These are phyloP conservation scores for Alethe castanea DNA, from an alignment of 2,113 vertebrate species.

Conservation along the genomic window DNA sequence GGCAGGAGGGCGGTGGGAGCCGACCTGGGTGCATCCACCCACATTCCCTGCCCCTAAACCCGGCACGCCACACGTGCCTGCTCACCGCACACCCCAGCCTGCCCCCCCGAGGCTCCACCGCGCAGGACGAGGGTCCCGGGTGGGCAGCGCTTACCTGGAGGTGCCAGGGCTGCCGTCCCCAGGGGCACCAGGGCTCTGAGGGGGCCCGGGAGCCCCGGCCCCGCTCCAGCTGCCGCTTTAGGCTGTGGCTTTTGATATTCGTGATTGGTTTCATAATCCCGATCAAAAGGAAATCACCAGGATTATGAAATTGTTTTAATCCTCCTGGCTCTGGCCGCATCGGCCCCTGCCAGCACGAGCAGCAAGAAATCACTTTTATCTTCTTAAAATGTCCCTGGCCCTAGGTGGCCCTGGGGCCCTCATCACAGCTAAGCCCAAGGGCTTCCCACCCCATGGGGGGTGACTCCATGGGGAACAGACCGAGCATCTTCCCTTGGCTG, in stretches of 20 bases:
- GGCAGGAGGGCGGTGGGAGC: neutral
- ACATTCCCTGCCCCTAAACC: neutral
- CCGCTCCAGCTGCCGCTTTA: neutral
- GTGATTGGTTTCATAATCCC: conserved; percentile 76
- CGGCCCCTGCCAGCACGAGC: neutral
- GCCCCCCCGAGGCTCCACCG: neutral
- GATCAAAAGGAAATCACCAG: conserved; percentile 66
- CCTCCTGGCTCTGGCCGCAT: neutral
- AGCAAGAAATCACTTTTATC: conserved; percentile 7
- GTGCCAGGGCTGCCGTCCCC: neutral
- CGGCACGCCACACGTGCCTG: accelerated
- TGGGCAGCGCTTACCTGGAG: neutral
- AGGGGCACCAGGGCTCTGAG: neutral
- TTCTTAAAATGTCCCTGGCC: neutral
- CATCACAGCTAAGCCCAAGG: neutral
- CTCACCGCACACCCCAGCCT: accelerated
- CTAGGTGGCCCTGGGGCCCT: neutral
- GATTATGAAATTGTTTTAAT: conserved; percentile 74
- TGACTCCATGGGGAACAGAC: neutral
- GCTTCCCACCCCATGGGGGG: neutral
- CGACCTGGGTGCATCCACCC: accelerated
- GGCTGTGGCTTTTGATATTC: conserved; percentile 67
- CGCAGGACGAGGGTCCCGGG: accelerated
- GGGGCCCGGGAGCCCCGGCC: neutral
- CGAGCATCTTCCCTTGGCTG: accelerated